Evolutionary conservation across 2,113 vertebrate species (phyloP).

Genomic region (Laticauda colubrina): DNA sequence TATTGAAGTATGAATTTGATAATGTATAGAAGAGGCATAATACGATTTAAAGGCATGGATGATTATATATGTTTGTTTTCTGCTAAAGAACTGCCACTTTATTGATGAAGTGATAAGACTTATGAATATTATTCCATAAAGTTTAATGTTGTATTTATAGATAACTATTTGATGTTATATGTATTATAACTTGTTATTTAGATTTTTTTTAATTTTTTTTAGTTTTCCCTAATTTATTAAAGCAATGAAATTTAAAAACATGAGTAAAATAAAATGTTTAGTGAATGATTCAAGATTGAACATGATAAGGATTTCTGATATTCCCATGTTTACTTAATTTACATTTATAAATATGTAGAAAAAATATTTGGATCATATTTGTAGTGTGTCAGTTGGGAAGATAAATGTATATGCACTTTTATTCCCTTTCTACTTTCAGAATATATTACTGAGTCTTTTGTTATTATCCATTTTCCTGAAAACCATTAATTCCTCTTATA

Average conservation of each 20-base stretch:
- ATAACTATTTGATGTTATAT: background rate
- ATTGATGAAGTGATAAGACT: background rate
- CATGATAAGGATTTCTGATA: background rate
- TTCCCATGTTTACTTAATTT: background rate
- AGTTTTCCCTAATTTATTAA: background rate
- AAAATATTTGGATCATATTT: background rate
- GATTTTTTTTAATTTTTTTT: background rate
- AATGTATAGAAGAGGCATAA: background rate
- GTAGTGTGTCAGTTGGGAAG: background rate
- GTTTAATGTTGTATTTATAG: background rate
- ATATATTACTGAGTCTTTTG: background rate
- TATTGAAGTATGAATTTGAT: background rate
- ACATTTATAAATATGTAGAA: background rate
- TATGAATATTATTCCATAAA: background rate
- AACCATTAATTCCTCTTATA: background rate
- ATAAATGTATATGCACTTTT: background rate
- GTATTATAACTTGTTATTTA: background rate
- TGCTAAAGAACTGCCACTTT: background rate
- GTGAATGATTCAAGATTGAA: background rate
- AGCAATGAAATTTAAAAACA: background rate
- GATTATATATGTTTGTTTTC: background rate
- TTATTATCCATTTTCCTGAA: background rate
- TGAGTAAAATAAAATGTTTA: background rate
- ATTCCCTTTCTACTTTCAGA: background rate
- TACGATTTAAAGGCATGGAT: background rate